phyloP scores from a whole-genome alignment of 2,113 vertebrate genomes.

The Xiphophorus maculatus region DNA sequence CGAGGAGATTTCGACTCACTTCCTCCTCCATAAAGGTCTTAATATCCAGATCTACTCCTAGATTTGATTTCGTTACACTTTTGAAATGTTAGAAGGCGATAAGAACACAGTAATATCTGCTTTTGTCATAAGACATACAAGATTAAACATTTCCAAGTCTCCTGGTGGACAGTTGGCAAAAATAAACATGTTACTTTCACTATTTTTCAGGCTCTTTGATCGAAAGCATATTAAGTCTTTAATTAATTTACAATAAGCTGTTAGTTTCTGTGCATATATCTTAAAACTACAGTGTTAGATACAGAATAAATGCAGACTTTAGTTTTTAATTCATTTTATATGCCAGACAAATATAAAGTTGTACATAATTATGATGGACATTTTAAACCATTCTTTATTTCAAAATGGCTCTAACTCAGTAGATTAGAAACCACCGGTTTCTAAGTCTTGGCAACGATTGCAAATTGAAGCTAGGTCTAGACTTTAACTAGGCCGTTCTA shows the following conservation, averaged over 20 bases:
- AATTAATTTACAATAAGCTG: too few species aligned
- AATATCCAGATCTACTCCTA: neutral
- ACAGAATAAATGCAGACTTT: neutral
- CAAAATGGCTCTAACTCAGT: neutral
- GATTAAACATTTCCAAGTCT: too few species aligned
- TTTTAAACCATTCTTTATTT: neutral
- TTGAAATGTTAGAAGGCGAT: neutral
- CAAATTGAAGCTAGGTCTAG: neutral
- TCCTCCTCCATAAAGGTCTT: neutral
- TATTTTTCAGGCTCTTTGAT: neutral
- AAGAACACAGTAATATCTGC: neutral
- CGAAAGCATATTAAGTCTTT: neutral
- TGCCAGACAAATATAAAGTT: too few species aligned
- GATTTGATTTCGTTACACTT: neutral
- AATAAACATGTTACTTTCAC: neutral
- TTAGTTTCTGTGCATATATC: neutral
- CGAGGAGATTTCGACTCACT: too few species aligned
- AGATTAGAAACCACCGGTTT: neutral
- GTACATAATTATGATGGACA: too few species aligned
- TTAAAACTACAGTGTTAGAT: neutral
- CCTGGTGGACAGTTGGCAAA: too few species aligned
- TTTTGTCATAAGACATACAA: neutral
- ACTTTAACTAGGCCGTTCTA: neutral
- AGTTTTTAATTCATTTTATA: neutral
- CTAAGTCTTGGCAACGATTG: neutral